Base-by-base conservation (phyloP, 2,113 vertebrate species). In the Mirza zaza region DNA sequence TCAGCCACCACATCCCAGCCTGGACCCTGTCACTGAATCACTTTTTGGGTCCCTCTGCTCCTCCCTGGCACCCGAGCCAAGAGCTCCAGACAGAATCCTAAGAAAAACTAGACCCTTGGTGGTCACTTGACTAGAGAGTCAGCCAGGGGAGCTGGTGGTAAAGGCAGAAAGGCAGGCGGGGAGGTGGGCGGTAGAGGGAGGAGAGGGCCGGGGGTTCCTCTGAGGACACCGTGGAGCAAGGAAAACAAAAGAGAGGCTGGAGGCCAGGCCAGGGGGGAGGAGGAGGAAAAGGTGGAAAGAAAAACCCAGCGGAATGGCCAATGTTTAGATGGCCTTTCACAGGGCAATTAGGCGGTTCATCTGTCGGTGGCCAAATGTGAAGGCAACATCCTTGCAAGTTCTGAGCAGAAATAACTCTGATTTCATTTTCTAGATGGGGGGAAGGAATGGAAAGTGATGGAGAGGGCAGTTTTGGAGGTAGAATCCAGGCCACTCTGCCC, bases 251-350 rank as follows among this genome's bases (percentile, higher is more conserved):
- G 89, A 34, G 95, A 98, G 73, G 83, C 75, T 76, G 59, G 95
- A 94, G 95, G 91, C 73, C 79, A 45, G 95, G 89, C 27, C 0
- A 0, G 48, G 85, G 61, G 11, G 27, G 6, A 34, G 48, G 59
- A 63, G 76, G 65, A 94, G 82, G 79, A 67, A 82, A 95, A 68
- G 45, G 57, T 73, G 96, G 95, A 98, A 97, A 95, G 80, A 97
- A 97, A 98, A 98, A 67, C 91, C 96, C 90, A 96, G 0, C 0
- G 0, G n/a, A 95, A 92, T 84, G 0, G 90, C 86, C 87, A 97
- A 97, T 84, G 96, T 32, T 20, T 97, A 93, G 92, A 98, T 96
- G 95, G 82, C 6, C 20, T 97, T 98, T 97, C 90, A 85, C 0
- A 4, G 65, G 87, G 86, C 97, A 80, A 83, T 45, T 95, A 97